Evolutionary conservation across 2,113 vertebrate genomes (phyloP).

Genomic region (Peromyscus maniculatus): DNA sequence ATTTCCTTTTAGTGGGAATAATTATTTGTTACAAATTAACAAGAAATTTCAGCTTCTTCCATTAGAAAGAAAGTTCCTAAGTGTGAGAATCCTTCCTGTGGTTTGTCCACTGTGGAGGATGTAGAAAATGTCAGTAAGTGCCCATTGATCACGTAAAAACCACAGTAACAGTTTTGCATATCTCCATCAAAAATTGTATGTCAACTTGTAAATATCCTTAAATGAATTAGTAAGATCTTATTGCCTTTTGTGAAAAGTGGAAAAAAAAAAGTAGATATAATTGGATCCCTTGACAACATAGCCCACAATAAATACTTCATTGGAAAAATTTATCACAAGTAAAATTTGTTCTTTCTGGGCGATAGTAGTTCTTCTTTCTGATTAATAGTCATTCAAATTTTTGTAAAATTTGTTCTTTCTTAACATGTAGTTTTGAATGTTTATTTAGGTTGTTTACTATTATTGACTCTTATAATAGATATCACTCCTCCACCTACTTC

Average conservation of each 20-base stretch:
- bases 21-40: not conserved
- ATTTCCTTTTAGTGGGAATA: not conserved
- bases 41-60: not conserved
- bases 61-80: not conserved
- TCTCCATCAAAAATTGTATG: not conserved
- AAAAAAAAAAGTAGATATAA: not conserved
- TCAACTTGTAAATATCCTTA: not conserved
- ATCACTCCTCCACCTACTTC: not conserved
- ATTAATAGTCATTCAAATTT: not conserved
- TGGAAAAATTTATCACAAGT: not conserved
- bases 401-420: not conserved
- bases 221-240: not conserved
- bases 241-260: not conserved
- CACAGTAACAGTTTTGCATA: constrained; percentile 16
- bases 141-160: not conserved
- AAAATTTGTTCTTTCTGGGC: too few species aligned
- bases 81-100: not conserved
- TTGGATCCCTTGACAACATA: not conserved
- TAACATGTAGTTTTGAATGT: constrained; percentile 12
- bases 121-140: constrained; percentile 47
- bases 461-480: not conserved
- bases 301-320: not conserved
- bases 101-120: not conserved
- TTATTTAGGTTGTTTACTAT: not conserved
- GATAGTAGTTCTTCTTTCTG: too few species aligned